A percentile compares a stretch with the other conserved stretches of the same genome.
These are phyloP conservation scores for Orthosia incerta DNA, from an alignment of 2,888 invertebrate genomes.

Conservation along the genomic window DNA sequence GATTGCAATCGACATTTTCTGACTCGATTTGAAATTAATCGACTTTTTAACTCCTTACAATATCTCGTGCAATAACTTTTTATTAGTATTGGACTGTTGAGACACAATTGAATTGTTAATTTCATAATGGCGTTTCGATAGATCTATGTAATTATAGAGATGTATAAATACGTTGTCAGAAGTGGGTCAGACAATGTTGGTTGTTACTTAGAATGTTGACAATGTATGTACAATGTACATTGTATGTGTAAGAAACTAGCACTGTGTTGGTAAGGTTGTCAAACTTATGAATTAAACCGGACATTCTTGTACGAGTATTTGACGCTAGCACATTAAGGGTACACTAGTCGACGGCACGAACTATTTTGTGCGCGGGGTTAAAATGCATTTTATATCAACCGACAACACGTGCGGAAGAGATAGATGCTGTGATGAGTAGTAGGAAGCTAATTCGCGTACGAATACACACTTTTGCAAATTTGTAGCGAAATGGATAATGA, in stretches of 20 bases:
- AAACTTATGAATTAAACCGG: not conserved
- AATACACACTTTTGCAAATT: no score
- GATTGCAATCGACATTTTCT: slow-evolving; percentile 52
- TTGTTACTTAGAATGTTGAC: slow-evolving; percentile 54
- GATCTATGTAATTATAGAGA: slow-evolving; percentile 55
- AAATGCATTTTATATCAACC: no score
- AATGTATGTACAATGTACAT: slow-evolving; percentile 40
- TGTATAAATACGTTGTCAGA: slow-evolving; percentile 54
- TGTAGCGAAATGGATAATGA: no score
- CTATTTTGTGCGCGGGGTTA: no score
- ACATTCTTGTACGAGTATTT: not conserved
- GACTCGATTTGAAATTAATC: slow-evolving; percentile 54
- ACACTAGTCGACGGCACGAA: no score
- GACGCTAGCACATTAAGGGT: slow-evolving; percentile 8
- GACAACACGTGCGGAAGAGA: no score
- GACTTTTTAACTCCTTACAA: slow-evolving; percentile 54
- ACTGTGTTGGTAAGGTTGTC: slow-evolving; percentile 24
- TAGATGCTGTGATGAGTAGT: no score
- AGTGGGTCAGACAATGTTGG: slow-evolving; percentile 60
- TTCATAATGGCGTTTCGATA: slow-evolving; percentile 58
- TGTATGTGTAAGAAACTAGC: slow-evolving; percentile 42
- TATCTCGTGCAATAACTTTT: slow-evolving; percentile 57
- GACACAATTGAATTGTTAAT: slow-evolving; percentile 65
- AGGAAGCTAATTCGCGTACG: no score
- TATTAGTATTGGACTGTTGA: slow-evolving; percentile 56